Percentiles rank a stretch among this genome's conserved stretches.
Conservation (phyloP, 2,113 vertebrate species). For the Hassar affinis region DNA sequence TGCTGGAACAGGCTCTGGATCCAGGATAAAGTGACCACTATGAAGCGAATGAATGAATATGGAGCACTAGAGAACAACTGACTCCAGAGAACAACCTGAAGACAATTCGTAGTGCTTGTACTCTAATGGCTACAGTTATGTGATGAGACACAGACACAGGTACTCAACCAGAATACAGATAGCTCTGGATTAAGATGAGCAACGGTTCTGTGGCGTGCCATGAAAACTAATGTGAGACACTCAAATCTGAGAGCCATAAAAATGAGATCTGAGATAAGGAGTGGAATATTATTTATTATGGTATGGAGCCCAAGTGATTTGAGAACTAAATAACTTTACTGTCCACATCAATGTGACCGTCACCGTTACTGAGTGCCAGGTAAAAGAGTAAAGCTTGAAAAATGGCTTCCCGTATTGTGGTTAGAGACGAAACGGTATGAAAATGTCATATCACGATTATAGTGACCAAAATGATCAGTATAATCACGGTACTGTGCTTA, state of each 20-base stretch:
- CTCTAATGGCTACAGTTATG: background rate
- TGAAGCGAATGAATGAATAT: background rate
- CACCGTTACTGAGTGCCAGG: background rate
- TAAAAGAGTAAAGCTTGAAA: background rate
- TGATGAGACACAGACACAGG: background rate
- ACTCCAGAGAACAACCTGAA: background rate
- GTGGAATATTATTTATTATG: background rate
- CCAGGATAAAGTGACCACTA: background rate
- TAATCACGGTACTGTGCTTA: no score
- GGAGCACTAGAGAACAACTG: background rate
- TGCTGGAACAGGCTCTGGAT: background rate
- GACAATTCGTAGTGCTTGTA: background rate
- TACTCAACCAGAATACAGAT: background rate
- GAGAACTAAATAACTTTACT: background rate
- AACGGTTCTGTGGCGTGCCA: background rate
- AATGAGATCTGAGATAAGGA: background rate
- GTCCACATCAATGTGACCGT: background rate
- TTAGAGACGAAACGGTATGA: background rate
- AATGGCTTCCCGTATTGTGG: background rate
- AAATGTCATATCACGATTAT: no score
- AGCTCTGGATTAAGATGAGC: background rate
- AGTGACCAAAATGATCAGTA: no score
- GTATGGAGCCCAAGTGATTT: background rate
- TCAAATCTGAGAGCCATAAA: background rate
- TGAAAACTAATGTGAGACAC: slow-evolving; percentile 15